Evolutionary conservation across 2,797 vertebrate species (phyloP), one percentile per base, ranked within the genome.

Genomic region (Adrianichthys oophorus): DNA sequence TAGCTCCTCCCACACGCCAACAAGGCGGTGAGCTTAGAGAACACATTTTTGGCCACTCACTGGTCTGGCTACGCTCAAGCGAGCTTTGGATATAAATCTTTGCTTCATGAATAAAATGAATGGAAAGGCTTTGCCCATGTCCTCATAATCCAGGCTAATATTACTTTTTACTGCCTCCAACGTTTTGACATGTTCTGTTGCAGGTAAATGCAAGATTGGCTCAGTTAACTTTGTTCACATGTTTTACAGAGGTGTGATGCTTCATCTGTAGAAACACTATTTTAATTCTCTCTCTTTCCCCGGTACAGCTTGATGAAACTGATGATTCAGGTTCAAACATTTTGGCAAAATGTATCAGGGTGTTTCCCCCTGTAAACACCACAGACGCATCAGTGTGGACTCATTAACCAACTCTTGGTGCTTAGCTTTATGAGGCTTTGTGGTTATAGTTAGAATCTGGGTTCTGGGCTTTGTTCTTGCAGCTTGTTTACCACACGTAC

Each of bases 361-460:
- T 89, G 80, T 81, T 86, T 81, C 80, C 82, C 89, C 80, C 81
- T 78, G 78, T 78, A 82, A 84, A 66, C 66, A 56, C 65, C 59
- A 62, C 60, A 68, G 73, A 62, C 78, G 72, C 83, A 76, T 85
- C 65, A 47, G 62, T 80, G 64, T 70, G 58, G 62, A 68, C 80
- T 65, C 68, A 81, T 84, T 79, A 78, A 82, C 66, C 65, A 82
- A 84, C 60, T 56, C 44, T 58, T 84, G 69, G 64, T 70, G 78
- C 72, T 71, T 51, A 18, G 57, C 76, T 92, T 92, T 85, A 92
- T 72, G 67, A 72, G 85, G n/a, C 56, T 85, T 43, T 91, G 88
- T 72, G 90, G 90, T 91, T 85, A 86, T 79, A 80, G 54, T 4
- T 16, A 84, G 80, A 85, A 83, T 84, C 88, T 85, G 88, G 70